phyloP scores from a whole-genome alignment of 2,113 vertebrate species.

The Arvicanthis niloticus region DNA sequence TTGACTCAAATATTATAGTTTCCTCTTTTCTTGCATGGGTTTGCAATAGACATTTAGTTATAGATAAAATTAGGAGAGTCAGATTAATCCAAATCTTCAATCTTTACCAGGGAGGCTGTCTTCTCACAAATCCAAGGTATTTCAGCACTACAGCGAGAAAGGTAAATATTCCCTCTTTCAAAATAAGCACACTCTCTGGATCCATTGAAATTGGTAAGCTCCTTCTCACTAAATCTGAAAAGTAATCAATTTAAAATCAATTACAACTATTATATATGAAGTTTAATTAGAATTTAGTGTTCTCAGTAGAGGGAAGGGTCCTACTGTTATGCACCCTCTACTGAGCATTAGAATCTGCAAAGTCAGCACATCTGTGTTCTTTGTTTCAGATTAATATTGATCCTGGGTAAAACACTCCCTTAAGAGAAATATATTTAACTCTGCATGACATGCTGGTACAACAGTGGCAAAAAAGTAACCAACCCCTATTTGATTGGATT shows the following conservation, averaged over 20 bases:
- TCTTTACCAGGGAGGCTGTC: slow-evolving; percentile 45
- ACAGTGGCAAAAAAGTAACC: not conserved
- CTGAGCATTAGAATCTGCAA: not conserved
- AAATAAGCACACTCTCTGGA: slow-evolving; percentile 75
- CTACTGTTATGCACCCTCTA: not conserved
- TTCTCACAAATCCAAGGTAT: slow-evolving; percentile 78
- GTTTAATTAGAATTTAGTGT: not conserved
- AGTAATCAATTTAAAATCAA: slow-evolving; percentile 41
- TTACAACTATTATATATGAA: not conserved
- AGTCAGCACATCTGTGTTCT: not conserved
- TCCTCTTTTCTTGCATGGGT: not conserved
- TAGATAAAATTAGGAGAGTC: not conserved
- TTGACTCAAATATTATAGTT: not conserved
- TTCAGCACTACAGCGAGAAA: slow-evolving; percentile 73
- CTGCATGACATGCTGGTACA: not conserved
- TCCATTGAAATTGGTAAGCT: slow-evolving; percentile 59
- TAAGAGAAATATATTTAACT: not conserved
- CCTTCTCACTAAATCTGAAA: slow-evolving; percentile 66
- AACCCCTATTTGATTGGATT: not conserved
- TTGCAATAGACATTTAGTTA: not conserved
- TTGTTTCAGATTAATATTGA: not conserved
- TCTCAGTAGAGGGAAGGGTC: not conserved
- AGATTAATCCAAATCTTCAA: slow-evolving; percentile 62
- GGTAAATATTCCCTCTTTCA: slow-evolving; percentile 68
- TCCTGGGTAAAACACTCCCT: not conserved